Conservation (phyloP, 2,113 vertebrate species). For the Falco punctatus region DNA sequence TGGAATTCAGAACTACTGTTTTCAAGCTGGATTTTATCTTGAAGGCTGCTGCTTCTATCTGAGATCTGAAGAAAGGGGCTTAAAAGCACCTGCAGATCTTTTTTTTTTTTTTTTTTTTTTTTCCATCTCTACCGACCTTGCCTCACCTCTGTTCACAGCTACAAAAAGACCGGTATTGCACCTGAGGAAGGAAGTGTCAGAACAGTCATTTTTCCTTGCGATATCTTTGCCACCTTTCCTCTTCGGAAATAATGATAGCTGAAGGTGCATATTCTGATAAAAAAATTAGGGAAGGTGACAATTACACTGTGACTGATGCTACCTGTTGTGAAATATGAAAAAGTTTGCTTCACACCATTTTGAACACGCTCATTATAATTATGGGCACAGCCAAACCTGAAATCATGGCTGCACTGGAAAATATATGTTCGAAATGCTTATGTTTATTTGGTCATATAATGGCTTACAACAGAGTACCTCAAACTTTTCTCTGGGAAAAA, state of each 20-base stretch:
- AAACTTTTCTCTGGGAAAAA: background rate
- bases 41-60: background rate
- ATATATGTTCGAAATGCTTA: background rate
- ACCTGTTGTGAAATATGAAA: background rate
- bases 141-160: slow-evolving; percentile 16
- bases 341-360: background rate
- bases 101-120: background rate
- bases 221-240: background rate
- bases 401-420: background rate
- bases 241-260: background rate
- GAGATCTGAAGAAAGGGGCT: background rate
- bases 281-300: background rate
- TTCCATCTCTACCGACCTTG: background rate
- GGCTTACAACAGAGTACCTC: background rate
- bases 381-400: background rate
- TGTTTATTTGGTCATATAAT: background rate
- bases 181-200: background rate
- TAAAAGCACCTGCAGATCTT: background rate
- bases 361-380: background rate
- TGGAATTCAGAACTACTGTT: background rate
- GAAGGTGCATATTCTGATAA: background rate
- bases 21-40: background rate
- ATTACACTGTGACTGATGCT: background rate
- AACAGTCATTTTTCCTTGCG: background rate
- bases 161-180: background rate